A percentile compares a stretch with the other conserved stretches of the same genome.
These are phyloP conservation scores for Rhinophrynus dorsalis DNA, from an alignment of 2,797 vertebrate species.

Conservation along the genomic window DNA sequence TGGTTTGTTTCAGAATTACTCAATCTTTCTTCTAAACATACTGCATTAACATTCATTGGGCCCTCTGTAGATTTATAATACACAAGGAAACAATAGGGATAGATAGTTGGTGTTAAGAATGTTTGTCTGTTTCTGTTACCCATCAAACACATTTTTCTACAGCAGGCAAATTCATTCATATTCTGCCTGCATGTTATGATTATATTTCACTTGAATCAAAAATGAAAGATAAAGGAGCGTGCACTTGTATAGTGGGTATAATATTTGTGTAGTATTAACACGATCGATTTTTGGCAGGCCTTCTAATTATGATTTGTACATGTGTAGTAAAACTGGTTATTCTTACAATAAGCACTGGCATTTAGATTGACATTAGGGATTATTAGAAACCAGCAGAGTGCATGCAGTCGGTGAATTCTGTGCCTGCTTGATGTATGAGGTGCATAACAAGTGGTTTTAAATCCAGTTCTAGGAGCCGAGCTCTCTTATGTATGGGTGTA, in stretches of 20 bases:
- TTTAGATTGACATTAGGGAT: constrained; percentile 27
- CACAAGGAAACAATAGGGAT: too few relatives aligned
- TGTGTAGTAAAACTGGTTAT: constrained; percentile 38
- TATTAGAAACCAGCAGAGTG: neutral
- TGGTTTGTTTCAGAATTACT: too few relatives aligned
- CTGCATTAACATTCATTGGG: too few relatives aligned
- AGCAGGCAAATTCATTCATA: constrained; percentile 42
- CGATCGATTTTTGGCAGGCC: constrained; percentile 15
- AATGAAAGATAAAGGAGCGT: constrained; percentile 18
- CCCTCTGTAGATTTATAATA: too few relatives aligned
- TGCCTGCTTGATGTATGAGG: constrained; percentile 19
- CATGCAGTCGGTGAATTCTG: neutral
- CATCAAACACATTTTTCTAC: neutral
- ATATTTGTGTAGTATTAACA: constrained; percentile 43
- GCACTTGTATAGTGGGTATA: constrained; percentile 14
- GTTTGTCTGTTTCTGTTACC: neutral
- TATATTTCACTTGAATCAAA: constrained; percentile 31
- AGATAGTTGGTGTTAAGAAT: too few relatives aligned
- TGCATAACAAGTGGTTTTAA: constrained; percentile 14
- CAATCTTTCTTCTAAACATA: too few relatives aligned
- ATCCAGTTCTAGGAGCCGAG: neutral
- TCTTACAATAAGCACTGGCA: constrained; percentile 8
- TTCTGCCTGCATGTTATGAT: constrained; percentile 30
- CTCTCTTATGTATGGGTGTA: constrained; percentile 41
- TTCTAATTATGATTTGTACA: constrained; percentile 39